Conservation (phyloP, 2,797 vertebrate species). For the Emys orbicularis region DNA sequence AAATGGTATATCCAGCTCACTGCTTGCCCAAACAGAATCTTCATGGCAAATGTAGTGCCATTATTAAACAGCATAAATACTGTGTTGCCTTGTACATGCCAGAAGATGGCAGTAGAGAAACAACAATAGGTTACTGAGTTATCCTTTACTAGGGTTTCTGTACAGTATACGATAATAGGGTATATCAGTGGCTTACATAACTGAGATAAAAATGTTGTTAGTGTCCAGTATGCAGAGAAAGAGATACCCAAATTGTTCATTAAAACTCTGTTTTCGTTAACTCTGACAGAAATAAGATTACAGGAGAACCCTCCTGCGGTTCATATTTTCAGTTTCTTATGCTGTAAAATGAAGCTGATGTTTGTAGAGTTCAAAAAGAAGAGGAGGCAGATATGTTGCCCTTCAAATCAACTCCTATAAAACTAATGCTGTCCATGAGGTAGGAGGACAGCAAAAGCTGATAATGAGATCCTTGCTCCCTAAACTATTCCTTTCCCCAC, state of each 20-base stretch:
- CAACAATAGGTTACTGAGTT: neutral
- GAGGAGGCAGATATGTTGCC: neutral
- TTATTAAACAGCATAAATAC: neutral
- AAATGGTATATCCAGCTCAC: neutral
- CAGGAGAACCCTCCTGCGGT: neutral
- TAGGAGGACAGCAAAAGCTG: neutral
- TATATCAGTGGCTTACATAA: neutral
- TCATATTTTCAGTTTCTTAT: neutral
- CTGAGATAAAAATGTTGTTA: neutral
- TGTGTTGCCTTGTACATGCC: conserved; percentile 33
- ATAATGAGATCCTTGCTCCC: neutral
- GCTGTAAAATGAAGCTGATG: neutral
- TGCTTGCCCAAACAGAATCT: neutral
- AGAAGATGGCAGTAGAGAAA: conserved; percentile 81
- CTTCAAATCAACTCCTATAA: neutral
- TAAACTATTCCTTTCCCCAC: neutral
- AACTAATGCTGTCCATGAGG: neutral
- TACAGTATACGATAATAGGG: fast-evolving
- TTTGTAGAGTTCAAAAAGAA: neutral
- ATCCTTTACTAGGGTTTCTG: conserved; percentile 11
- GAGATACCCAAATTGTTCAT: neutral
- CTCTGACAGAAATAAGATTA: neutral
- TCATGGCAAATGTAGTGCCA: neutral
- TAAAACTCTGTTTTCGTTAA: neutral
- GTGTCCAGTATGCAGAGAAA: neutral